Percentiles rank a stretch among this genome's conserved stretches.
These are phyloP conservation scores for Nematolebias whitei DNA, from an alignment of 2,113 vertebrate species.

Conservation along the genomic window DNA sequence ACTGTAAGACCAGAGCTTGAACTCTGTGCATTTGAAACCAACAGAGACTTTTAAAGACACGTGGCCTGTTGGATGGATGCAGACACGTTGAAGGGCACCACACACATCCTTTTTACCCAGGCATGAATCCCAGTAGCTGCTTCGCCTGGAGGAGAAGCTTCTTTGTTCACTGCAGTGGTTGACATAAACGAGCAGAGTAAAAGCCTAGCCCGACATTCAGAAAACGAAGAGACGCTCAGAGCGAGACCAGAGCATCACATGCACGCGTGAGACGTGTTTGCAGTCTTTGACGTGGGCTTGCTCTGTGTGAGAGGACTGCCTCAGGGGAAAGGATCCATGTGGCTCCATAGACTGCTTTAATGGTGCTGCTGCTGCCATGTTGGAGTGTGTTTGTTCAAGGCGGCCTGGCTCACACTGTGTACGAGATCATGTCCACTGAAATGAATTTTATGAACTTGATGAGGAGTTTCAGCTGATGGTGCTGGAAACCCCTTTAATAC, in stretches of 20 bases:
- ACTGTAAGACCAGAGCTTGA: conserved; percentile 35
- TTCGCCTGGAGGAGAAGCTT: conserved; percentile 61
- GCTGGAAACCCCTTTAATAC: too few relatives aligned
- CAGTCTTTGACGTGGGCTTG: conserved; percentile 69
- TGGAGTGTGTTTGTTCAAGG: neutral
- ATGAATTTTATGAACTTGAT: too few relatives aligned
- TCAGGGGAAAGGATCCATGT: conserved; percentile 50
- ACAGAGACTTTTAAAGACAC: conserved; percentile 35
- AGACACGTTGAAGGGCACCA: conserved; percentile 32
- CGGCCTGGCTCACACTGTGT: neutral
- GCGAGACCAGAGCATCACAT: conserved; percentile 41
- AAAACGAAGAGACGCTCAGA: conserved; percentile 45
- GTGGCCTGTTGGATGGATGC: conserved; percentile 9
- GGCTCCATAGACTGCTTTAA: conserved; percentile 43
- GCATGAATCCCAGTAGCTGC: conserved; percentile 41
- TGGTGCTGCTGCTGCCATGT: conserved; percentile 3
- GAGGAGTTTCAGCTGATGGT: too few relatives aligned
- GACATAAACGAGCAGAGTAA: conserved; percentile 49
- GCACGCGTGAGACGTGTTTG: conserved; percentile 7
- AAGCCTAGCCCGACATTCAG: conserved; percentile 42
- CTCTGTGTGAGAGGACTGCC: conserved; percentile 43
- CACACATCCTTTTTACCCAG: too few relatives aligned
- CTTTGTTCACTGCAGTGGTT: conserved; percentile 67
- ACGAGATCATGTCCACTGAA: too few relatives aligned
- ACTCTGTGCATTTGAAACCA: conserved; percentile 43